phyloP scores from a whole-genome alignment of 1,140 invertebrate genomes.

The Fopius arisanus region DNA sequence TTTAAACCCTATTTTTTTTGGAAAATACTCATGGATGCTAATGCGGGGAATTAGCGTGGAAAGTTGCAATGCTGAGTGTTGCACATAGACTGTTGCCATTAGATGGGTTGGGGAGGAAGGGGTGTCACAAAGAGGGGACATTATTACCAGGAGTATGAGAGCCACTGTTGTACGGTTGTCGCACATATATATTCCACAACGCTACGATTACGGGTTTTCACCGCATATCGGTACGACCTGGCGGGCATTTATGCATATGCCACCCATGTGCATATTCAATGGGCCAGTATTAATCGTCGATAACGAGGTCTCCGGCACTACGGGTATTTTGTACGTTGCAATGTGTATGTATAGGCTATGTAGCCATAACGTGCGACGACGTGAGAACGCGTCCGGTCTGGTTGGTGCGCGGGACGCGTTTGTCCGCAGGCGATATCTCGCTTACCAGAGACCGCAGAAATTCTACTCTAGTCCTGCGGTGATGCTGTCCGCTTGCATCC shows the following conservation, averaged over 20 bases:
- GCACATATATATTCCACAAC: neutral
- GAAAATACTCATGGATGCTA: neutral
- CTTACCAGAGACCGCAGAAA: neutral
- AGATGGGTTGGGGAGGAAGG: no score
- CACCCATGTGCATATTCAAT: conserved; percentile 38
- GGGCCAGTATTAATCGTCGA: conserved; percentile 37
- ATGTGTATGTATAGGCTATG: neutral
- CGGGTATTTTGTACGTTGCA: neutral
- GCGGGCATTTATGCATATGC: conserved; percentile 30
- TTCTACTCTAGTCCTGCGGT: conserved; percentile 3
- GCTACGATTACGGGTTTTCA: conserved; percentile 32
- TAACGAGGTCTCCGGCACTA: conserved; percentile 32
- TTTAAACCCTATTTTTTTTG: neutral
- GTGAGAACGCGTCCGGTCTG: conserved; percentile 12
- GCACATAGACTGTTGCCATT: no score
- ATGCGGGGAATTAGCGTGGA: conserved; percentile 1
- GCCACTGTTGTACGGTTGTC: neutral
- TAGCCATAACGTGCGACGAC: neutral
- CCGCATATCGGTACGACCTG: conserved; percentile 28
- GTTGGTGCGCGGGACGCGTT: conserved; percentile 5
- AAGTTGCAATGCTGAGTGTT: conserved; percentile 7
- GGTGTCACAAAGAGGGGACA: neutral
- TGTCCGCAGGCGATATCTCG: conserved; percentile 1
- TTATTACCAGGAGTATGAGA: conserved; percentile 6
- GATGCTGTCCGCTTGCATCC: neutral